Conservation (phyloP, 2,888 invertebrate genomes). For the Aphelenchoides bicaudatus region DNA sequence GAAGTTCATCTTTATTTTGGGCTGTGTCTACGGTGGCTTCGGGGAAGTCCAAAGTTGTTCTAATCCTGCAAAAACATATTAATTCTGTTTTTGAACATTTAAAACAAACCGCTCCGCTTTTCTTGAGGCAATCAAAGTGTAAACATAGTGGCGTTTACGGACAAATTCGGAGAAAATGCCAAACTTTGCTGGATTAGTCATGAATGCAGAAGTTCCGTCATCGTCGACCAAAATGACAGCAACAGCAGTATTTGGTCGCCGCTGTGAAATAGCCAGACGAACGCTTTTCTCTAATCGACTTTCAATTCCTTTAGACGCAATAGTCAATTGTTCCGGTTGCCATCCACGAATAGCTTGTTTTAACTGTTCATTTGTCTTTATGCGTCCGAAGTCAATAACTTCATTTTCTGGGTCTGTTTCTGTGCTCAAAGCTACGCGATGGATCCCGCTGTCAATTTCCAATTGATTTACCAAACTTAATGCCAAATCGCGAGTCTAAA, state of each 20-base stretch:
- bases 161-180: constrained; percentile 2
- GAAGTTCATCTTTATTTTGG: constrained; percentile 6
- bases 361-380: background rate
- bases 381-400: background rate
- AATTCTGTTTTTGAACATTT: background rate
- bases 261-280: constrained; percentile 58
- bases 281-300: constrained; percentile 26
- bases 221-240: constrained; percentile 5
- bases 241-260: constrained; percentile 49
- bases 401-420: background rate
- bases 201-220: constrained; percentile 9
- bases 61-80: background rate
- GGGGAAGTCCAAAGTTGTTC: constrained; percentile 1
- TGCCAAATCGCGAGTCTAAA: constrained; percentile 6
- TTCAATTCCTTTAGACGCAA: constrained; percentile 1
- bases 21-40: background rate
- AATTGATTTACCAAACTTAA: background rate
- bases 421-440: constrained; percentile 2
- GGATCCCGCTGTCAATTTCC: background rate
- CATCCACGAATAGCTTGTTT: background rate
- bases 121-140: constrained; percentile 7
- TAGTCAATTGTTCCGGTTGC: background rate
- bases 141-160: constrained; percentile 3
- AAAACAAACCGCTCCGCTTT: constrained; percentile 5
- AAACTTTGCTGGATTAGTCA: background rate